Conservation (phyloP, 2,113 vertebrate genomes). For the Copsychus sechellarum region DNA sequence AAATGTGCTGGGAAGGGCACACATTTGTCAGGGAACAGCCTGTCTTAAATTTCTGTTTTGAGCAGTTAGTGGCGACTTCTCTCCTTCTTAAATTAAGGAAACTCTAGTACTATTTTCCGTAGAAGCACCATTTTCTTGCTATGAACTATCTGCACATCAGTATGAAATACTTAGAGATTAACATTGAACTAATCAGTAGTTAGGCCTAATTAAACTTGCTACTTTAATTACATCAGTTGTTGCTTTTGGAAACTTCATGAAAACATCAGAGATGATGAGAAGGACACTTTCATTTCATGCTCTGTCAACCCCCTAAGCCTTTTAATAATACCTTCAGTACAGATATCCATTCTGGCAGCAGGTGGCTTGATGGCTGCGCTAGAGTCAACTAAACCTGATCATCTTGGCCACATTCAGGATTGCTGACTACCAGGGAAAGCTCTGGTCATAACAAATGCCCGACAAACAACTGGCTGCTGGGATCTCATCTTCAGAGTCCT, state of each 20-base stretch:
- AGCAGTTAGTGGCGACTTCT: not conserved
- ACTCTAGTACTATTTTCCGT: not conserved
- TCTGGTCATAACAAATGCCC: not conserved
- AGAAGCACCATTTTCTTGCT: not conserved
- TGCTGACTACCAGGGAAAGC: not conserved
- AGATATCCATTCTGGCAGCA: not conserved
- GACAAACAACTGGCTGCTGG: not conserved
- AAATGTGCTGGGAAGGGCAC: not conserved
- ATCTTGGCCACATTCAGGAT: not conserved
- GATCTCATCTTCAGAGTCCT: not conserved
- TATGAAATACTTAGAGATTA: not conserved
- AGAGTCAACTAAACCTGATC: not conserved
- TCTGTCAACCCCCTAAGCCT: not conserved
- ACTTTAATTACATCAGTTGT: not conserved
- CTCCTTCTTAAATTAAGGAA: not conserved
- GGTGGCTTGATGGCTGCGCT: not conserved
- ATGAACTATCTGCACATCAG: not conserved
- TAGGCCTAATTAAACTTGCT: not conserved
- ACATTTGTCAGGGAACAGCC: not conserved
- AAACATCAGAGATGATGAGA: not conserved
- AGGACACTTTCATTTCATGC: not conserved
- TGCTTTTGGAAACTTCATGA: not conserved
- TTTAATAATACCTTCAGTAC: not conserved
- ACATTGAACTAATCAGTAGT: not conserved
- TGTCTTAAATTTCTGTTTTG: not conserved